phyloP scores from a whole-genome alignment of 1,140 invertebrate species.

The Bilobella aurantiaca region DNA sequence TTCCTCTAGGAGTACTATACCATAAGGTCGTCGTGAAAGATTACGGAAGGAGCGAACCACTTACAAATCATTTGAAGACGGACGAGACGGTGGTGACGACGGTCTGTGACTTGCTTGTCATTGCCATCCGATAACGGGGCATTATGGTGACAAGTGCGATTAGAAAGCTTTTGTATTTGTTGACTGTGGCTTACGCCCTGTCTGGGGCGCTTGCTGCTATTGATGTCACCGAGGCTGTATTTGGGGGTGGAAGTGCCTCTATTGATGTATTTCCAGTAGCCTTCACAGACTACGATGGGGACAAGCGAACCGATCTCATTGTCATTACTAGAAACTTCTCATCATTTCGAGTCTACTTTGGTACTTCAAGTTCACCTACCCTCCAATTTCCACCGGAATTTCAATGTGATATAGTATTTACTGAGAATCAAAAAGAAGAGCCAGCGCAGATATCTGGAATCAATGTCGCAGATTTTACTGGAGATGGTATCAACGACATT shows the following conservation, averaged over 20 bases:
- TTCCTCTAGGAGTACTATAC: too few relatives aligned
- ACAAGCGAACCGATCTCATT: slow-evolving; percentile 87
- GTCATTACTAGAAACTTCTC: slow-evolving; percentile 55
- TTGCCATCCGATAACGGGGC: neutral
- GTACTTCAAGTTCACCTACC: slow-evolving; percentile 62
- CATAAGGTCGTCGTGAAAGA: too few relatives aligned
- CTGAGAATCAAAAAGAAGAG: neutral
- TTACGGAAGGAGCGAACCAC: too few relatives aligned
- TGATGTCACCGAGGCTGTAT: neutral
- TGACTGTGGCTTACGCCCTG: neutral
- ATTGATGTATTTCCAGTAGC: slow-evolving; percentile 1
- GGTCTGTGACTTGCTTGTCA: neutral
- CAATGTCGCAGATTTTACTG: slow-evolving; percentile 87
- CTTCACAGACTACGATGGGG: slow-evolving; percentile 37
- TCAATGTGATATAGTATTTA: neutral
- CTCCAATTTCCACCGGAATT: slow-evolving; percentile 47
- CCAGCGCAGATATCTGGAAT: slow-evolving; percentile 44
- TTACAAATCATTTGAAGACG: too few relatives aligned
- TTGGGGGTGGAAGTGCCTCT: neutral
- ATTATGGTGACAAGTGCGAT: neutral
- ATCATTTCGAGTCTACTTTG: slow-evolving; percentile 59
- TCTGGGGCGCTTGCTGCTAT: neutral
- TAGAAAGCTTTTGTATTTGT: neutral
- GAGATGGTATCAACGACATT: slow-evolving; percentile 86
- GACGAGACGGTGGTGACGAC: neutral